Base-by-base conservation (phyloP, 2,797 vertebrate species). In the Sebastes nivosus region DNA sequence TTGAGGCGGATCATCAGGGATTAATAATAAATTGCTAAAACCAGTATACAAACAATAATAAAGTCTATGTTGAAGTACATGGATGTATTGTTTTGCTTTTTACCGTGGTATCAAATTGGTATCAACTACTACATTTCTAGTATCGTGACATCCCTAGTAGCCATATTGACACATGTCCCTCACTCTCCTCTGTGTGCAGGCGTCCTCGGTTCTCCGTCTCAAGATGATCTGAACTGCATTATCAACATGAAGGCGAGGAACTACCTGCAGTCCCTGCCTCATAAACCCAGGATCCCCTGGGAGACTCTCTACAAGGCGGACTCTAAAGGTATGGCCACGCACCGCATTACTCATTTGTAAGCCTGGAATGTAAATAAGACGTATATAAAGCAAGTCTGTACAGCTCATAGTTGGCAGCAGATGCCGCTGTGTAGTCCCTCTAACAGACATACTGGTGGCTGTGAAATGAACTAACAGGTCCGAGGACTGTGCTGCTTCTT, bases 161-260 rank as follows among this genome's bases (percentile, higher is more conserved):
- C 32, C 27, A 5, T 34, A 16, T 22, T 70, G 22, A 81, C 52
- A 18, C 6, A 8, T 6, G n/a, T 63, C 67, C 20, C 36, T 72
- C 34, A 1, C 55, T 25, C 13, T 64, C 11, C 3, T 70, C 16
- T 73, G 25, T 79, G 27, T 57, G 18, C 90, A 98, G 98, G 97
- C 1, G 93, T 99, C 73, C 85, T 99, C 73, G 97, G 98, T 4
- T 98, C 97, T 29, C 98, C 98, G 0, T 96, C 97, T 14, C 93
- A 95, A 60, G 93, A 96, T 32, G 96, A 99, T 77, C 94, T 98
- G 88, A 97, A 97, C 11, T 97, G 97, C 87, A 98, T 99, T 88
- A 98, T 98, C 60, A 98, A 98, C 87, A 95, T 96, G 88, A 96
- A 98, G 69, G 97, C 97, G 0, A 94, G 97, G 13, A 98, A 97